These are phyloP conservation scores for Dryobota labecula DNA, from an alignment of 2,888 invertebrate species.

Conservation along the genomic window DNA sequence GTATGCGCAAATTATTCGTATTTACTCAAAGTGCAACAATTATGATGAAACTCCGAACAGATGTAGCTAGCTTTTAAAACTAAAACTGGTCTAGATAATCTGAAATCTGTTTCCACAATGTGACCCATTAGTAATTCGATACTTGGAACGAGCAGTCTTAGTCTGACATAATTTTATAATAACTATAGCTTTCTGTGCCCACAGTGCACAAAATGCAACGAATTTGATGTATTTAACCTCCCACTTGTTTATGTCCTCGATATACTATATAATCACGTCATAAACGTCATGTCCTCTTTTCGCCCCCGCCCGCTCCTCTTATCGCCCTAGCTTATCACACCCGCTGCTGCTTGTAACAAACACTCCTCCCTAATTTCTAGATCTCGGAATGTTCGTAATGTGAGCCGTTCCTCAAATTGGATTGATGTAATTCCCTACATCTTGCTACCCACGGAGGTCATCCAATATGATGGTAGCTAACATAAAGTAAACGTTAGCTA, in stretches of 20 bases:
- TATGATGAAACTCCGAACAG: background rate
- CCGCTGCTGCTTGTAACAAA: slow-evolving; percentile 47
- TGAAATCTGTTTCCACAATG: background rate
- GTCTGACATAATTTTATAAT: background rate
- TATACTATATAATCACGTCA: background rate
- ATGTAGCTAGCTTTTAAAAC: background rate
- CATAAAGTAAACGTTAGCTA: slow-evolving; percentile 70
- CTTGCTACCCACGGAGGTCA: slow-evolving; percentile 73
- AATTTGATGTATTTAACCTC: background rate
- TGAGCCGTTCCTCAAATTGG: slow-evolving; percentile 86
- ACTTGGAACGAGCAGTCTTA: background rate
- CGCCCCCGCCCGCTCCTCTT: no score
- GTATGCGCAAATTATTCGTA: background rate
- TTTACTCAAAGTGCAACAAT: background rate
- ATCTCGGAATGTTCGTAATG: slow-evolving; percentile 83
- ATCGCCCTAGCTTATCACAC: background rate
- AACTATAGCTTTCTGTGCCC: background rate
- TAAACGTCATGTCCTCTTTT: no score
- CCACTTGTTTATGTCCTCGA: background rate
- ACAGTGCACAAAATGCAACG: background rate
- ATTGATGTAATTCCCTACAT: slow-evolving; percentile 85
- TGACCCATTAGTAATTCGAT: background rate
- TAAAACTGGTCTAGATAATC: background rate
- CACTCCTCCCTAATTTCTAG: slow-evolving; percentile 75
- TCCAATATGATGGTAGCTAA: slow-evolving; percentile 77